Percentiles rank a stretch among this genome's conserved stretches.
Conservation (phyloP, 2,888 invertebrate genomes). For the Nomada lathburiana region DNA sequence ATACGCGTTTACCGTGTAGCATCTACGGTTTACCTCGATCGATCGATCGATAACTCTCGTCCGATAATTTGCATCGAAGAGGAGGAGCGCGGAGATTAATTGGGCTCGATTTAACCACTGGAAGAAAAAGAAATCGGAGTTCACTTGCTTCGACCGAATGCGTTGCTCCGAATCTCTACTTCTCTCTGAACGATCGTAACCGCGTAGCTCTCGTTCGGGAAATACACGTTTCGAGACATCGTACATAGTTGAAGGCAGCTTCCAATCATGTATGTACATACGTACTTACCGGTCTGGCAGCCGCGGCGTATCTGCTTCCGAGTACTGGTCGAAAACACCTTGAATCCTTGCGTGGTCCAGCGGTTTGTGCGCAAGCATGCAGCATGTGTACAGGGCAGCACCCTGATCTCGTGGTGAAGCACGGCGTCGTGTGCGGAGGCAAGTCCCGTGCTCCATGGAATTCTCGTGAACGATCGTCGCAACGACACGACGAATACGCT, state of each 20-base stretch:
- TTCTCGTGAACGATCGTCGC: slow-evolving; percentile 66
- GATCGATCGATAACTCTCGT: slow-evolving; percentile 46
- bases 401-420: slow-evolving; percentile 27
- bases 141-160: background rate
- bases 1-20: background rate
- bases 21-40: slow-evolving; percentile 40
- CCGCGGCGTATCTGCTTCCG: background rate
- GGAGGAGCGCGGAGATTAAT: background rate
- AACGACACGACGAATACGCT: slow-evolving; percentile 81
- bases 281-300: slow-evolving; percentile 55
- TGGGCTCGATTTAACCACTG: too few species aligned
- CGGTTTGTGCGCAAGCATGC: background rate
- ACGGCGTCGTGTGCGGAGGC: slow-evolving; percentile 38
- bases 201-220: slow-evolving; percentile 31
- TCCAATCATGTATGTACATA: background rate
- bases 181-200: slow-evolving; percentile 11
- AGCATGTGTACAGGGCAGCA: slow-evolving; percentile 6
- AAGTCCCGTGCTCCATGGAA: slow-evolving; percentile 62
- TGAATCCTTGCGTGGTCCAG: slow-evolving; percentile 47
- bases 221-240: slow-evolving; percentile 45
- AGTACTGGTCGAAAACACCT: slow-evolving; percentile 50
- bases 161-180: background rate
- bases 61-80: slow-evolving; percentile 5
- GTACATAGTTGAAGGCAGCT: background rate
- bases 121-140: background rate